phyloP scores from a whole-genome alignment of 2,797 vertebrate species.

The Eulemur albifrons region DNA sequence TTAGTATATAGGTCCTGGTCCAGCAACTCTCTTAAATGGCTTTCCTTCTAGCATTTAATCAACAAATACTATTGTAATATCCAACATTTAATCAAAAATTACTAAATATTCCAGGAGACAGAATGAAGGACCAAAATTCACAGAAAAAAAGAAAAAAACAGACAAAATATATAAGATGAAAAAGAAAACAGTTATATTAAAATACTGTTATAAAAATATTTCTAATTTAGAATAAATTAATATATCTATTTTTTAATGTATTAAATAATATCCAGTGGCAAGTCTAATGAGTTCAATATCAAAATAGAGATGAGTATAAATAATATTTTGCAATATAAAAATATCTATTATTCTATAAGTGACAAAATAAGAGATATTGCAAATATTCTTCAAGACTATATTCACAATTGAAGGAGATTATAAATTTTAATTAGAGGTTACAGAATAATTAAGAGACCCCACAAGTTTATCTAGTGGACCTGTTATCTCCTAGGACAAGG shows the following conservation, averaged over 20 bases:
- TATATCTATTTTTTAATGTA: background rate
- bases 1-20: background rate
- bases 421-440: background rate
- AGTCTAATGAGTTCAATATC: background rate
- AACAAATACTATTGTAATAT: background rate
- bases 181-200: background rate
- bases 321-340: background rate
- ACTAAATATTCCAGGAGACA: background rate
- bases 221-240: background rate
- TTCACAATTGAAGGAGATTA: background rate
- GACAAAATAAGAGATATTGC: background rate
- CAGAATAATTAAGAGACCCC: background rate
- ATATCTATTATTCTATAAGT: background rate
- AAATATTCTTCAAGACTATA: background rate
- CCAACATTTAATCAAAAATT: background rate
- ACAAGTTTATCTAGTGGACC: background rate
- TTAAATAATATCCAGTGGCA: background rate
- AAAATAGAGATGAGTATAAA: background rate
- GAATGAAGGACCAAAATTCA: background rate
- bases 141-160: rapidly evolving
- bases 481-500: background rate
- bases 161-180: background rate
- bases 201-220: background rate
- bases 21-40: background rate
- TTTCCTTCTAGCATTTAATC: background rate